Conservation (phyloP, 2,113 vertebrate species). For the Bagarius yarrelli region DNA sequence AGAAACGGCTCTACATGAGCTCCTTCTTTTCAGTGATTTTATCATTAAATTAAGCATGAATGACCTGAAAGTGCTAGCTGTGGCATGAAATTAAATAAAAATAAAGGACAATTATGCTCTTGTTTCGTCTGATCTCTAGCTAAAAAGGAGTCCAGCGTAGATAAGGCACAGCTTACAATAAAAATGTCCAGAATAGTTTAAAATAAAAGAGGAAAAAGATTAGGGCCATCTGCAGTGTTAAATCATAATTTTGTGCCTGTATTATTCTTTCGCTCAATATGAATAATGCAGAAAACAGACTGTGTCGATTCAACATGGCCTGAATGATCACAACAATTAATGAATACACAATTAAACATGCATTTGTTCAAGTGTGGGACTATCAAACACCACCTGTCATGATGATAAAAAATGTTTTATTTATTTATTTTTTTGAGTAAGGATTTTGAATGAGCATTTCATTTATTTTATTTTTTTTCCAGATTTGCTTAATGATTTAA, state of each 20-base stretch:
- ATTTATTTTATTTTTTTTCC: not conserved
- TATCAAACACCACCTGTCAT: too few species aligned
- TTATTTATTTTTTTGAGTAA: conserved; percentile 4
- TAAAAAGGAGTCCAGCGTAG: conserved; percentile 80
- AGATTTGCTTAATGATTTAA: not conserved
- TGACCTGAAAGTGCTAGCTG: conserved; percentile 83
- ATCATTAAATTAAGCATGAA: conserved; percentile 91
- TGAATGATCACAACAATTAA: conserved; percentile 54
- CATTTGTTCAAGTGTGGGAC: conserved; percentile 11
- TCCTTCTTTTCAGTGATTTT: conserved; percentile 77
- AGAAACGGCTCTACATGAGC: conserved; percentile 63
- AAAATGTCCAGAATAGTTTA: conserved; percentile 68
- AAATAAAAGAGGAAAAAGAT: conserved; percentile 49
- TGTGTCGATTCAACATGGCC: conserved; percentile 45
- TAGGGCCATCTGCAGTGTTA: conserved; percentile 67
- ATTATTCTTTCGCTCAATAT: conserved; percentile 62
- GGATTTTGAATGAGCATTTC: conserved; percentile 5
- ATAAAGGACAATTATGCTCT: conserved; percentile 85
- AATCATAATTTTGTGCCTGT: conserved; percentile 70
- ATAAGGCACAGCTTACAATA: conserved; percentile 79
- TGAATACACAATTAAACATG: conserved; percentile 52
- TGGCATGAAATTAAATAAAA: conserved; percentile 84
- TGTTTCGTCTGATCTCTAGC: conserved; percentile 78
- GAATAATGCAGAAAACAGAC: conserved; percentile 36
- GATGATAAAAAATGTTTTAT: too few species aligned